These are phyloP conservation scores for Cladorhizidae sp. DNA, from an alignment of 37 sponge, comb jelly and placozoan genomes.

Conservation along the genomic window DNA sequence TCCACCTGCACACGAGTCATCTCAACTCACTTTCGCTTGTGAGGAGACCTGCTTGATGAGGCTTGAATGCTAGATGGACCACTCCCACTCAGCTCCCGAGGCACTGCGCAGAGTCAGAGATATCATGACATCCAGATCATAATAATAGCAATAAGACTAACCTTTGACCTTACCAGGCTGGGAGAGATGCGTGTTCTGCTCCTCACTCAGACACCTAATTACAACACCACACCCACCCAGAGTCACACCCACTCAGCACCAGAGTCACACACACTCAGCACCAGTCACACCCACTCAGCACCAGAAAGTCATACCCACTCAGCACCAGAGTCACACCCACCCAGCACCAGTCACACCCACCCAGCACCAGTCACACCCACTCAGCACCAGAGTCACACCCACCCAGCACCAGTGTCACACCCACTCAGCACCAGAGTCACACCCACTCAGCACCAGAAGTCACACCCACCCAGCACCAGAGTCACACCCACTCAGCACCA, in stretches of 20 bases:
- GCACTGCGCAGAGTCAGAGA: background rate
- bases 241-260: background rate
- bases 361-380: too few relatives aligned
- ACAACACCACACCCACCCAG: background rate
- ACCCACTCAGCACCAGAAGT: too few relatives aligned
- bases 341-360: too few relatives aligned
- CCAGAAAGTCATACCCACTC: too few relatives aligned
- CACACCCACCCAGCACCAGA: too few relatives aligned
- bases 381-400: too few relatives aligned
- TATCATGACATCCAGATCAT: background rate
- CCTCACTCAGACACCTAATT: slow-evolving; percentile 1
- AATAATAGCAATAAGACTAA: background rate
- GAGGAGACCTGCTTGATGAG: slow-evolving; percentile 6
- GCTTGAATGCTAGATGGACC: background rate
- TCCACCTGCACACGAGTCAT: background rate
- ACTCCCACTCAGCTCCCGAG: background rate
- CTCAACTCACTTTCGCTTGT: slow-evolving; percentile 24
- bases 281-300: too few relatives aligned
- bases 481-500: too few relatives aligned
- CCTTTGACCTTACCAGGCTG: background rate
- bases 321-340: too few relatives aligned
- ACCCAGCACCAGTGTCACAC: too few relatives aligned
- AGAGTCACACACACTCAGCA: too few relatives aligned
- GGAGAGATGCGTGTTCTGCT: background rate
- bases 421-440: too few relatives aligned